These are phyloP conservation scores for Dendronephthya gigantea DNA, from an alignment of 64 coral and sea anemone species.

Conservation along the genomic window DNA sequence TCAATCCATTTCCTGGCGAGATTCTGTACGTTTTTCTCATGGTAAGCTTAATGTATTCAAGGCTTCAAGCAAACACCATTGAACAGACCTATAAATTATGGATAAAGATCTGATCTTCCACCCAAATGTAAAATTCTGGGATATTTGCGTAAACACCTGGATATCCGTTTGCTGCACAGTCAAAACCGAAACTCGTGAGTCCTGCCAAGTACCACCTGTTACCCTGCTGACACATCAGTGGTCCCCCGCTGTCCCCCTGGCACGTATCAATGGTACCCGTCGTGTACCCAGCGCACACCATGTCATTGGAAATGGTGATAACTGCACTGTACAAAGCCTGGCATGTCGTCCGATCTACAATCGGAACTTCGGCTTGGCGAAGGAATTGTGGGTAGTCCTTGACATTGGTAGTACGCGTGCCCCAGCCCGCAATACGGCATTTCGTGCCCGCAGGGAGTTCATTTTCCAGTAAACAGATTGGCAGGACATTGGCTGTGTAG, in stretches of 20 bases:
- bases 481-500: background rate
- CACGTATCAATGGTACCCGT: background rate
- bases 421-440: background rate
- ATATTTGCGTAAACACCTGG: background rate
- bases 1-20: no score
- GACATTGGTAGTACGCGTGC: background rate
- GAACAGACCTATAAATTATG: no score
- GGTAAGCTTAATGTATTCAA: no score
- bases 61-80: no score
- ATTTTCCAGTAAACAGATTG: background rate
- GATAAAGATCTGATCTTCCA: no score
- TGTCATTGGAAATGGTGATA: background rate
- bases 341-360: background rate
- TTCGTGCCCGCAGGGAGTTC: conserved; percentile 6
- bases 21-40: no score
- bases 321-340: background rate
- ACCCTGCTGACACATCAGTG: background rate
- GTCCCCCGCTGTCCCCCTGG: conserved; percentile 12
- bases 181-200: background rate
- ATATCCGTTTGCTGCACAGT: background rate
- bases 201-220: conserved; percentile 4
- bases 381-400: conserved; percentile 12
- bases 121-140: background rate
- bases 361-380: background rate
- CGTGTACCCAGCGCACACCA: conserved; percentile 6